These are phyloP conservation scores for Sitodiplosis mosellana DNA, from an alignment of 1,140 invertebrate species.

Conservation along the genomic window DNA sequence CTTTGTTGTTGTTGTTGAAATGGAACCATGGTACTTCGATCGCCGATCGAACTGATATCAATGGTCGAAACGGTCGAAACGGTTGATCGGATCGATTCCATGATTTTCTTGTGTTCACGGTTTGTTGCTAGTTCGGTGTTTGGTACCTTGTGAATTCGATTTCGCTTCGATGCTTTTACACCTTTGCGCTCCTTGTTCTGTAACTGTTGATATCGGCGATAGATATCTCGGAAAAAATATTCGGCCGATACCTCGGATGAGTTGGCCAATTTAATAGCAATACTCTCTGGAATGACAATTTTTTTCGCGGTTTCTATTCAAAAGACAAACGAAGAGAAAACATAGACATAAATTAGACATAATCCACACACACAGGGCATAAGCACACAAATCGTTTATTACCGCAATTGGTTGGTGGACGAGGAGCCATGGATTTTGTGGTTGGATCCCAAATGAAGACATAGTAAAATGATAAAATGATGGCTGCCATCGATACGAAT, in stretches of 20 bases:
- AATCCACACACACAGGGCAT: no score
- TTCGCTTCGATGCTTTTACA: no score
- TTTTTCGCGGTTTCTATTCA: neutral
- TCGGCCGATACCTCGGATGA: neutral
- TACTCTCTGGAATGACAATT: constrained; percentile 2
- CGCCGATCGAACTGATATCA: no score
- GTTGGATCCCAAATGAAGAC: constrained; percentile 76
- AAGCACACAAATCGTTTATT: neutral
- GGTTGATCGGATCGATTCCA: no score
- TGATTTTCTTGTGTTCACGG: no score
- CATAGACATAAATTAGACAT: no score
- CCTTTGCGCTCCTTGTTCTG: neutral
- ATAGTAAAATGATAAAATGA: constrained; percentile 83
- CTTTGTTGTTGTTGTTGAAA: no score
- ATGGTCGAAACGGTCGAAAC: no score
- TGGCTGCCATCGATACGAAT: constrained; percentile 78
- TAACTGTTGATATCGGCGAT: neutral
- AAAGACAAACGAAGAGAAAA: neutral
- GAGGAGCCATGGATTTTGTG: neutral
- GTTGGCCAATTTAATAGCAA: constrained; percentile 1
- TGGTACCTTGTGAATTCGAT: no score
- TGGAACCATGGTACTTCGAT: no score
- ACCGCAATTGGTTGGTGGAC: neutral
- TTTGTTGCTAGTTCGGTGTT: no score
- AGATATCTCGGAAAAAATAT: neutral